A percentile compares a stretch with the other conserved stretches of the same genome.
These are phyloP conservation scores for Rhopalosiphum maidis DNA, from an alignment of 1,140 invertebrate species.

Conservation along the genomic window DNA sequence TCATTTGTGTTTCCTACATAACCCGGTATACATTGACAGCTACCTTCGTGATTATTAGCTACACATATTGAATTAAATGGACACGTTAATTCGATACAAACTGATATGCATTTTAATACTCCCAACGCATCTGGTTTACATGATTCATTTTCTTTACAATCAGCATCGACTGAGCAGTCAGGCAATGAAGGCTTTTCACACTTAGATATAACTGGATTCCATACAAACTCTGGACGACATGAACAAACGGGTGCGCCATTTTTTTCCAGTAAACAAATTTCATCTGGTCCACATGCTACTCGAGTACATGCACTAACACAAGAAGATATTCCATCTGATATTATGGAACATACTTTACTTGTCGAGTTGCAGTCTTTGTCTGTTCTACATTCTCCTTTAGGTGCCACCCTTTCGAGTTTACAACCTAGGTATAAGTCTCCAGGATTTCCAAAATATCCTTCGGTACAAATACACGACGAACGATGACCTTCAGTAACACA, in stretches of 20 bases:
- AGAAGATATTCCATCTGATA: slow-evolving; percentile 67
- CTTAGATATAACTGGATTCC: slow-evolving; percentile 79
- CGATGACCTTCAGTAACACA: slow-evolving; percentile 71
- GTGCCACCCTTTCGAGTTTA: slow-evolving; percentile 79
- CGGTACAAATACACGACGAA: slow-evolving; percentile 72
- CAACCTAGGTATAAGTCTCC: slow-evolving; percentile 77
- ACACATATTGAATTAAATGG: slow-evolving; percentile 82
- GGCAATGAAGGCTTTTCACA: slow-evolving; percentile 87
- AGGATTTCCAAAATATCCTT: slow-evolving; percentile 70
- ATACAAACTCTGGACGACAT: slow-evolving; percentile 77
- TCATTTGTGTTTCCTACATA: slow-evolving; percentile 87
- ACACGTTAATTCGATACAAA: slow-evolving; percentile 82
- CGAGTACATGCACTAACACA: slow-evolving; percentile 81
- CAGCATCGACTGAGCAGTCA: slow-evolving; percentile 75
- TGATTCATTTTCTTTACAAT: slow-evolving; percentile 73
- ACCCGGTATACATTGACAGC: slow-evolving; percentile 79
- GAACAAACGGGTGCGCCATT: slow-evolving; percentile 75
- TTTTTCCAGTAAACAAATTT: slow-evolving; percentile 75
- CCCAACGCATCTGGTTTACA: slow-evolving; percentile 84
- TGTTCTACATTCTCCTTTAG: slow-evolving; percentile 73
- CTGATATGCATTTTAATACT: slow-evolving; percentile 79
- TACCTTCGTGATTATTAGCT: slow-evolving; percentile 79
- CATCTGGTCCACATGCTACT: slow-evolving; percentile 80
- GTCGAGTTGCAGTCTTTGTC: slow-evolving; percentile 75
- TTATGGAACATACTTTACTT: slow-evolving; percentile 69